phyloP scores from a whole-genome alignment of 1,140 invertebrate species.

The Cotesia glomerata region DNA sequence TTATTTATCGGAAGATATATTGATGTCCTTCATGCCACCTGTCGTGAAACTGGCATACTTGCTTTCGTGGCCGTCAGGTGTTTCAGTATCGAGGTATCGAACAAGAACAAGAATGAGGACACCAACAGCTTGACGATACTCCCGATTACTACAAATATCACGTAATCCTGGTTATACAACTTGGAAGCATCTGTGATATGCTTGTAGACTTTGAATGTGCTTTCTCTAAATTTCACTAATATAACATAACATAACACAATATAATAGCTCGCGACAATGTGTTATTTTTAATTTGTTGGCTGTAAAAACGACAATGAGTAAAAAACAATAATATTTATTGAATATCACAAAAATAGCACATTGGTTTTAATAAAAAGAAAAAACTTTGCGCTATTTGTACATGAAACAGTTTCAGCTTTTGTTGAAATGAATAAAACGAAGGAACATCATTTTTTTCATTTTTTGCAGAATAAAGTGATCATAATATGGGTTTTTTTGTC shows the following conservation, averaged over 20 bases:
- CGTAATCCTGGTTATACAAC: constrained; percentile 9
- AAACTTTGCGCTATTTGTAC: too few species aligned
- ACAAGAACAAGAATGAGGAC: constrained; percentile 25
- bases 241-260: too few species aligned
- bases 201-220: not conserved
- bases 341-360: too few species aligned
- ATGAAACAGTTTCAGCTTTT: too few species aligned
- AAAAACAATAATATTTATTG: too few species aligned
- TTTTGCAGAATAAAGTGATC: not conserved
- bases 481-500: not conserved
- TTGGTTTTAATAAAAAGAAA: too few species aligned
- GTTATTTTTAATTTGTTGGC: too few species aligned
- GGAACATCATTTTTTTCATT: not conserved
- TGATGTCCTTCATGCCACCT: constrained; percentile 14
- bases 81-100: not conserved
- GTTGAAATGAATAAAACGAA: too few species aligned
- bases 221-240: not conserved
- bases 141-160: not conserved
- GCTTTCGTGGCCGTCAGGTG: constrained; percentile 14
- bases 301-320: too few species aligned
- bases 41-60: constrained; percentile 16
- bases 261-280: too few species aligned
- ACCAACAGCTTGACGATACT: constrained; percentile 21
- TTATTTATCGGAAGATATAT: not conserved
- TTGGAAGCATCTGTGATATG: not conserved